These are phyloP conservation scores for Bombus impatiens DNA, from an alignment of 1,140 invertebrate species.

Conservation along the genomic window DNA sequence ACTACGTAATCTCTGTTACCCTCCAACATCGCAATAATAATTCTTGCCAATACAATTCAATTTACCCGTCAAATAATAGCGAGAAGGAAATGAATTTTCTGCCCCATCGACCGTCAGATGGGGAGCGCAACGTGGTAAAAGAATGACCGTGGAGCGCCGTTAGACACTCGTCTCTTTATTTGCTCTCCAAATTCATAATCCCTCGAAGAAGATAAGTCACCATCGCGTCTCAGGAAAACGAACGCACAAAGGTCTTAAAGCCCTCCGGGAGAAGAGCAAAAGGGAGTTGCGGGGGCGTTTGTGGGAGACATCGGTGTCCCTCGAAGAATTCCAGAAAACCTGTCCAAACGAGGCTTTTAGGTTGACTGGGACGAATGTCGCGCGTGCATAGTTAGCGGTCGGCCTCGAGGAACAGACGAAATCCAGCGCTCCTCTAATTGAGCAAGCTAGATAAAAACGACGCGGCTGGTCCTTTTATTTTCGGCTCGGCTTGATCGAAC, in stretches of 20 bases:
- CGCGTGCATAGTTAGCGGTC: background rate
- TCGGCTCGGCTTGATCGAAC: background rate
- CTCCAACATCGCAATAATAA: background rate
- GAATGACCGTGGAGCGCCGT: conserved; percentile 24
- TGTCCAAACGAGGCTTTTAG: conserved; percentile 56
- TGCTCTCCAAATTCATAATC: conserved; percentile 31
- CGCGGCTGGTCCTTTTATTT: background rate
- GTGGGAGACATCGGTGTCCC: background rate
- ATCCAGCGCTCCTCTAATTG: conserved; percentile 18
- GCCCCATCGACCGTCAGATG: conserved; percentile 3
- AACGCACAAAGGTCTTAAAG: background rate
- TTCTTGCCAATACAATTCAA: background rate
- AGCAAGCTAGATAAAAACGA: conserved; percentile 14
- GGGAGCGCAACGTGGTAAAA: conserved; percentile 32
- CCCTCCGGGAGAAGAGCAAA: too few relatives aligned
- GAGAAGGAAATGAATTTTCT: conserved; percentile 30
- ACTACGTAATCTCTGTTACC: background rate
- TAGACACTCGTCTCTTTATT: conserved; percentile 26
- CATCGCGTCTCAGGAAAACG: background rate
- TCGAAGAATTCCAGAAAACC: conserved; percentile 65
- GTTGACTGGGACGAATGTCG: conserved; percentile 17
- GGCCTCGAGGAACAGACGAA: background rate
- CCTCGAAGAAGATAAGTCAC: background rate
- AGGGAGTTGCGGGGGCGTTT: conserved; percentile 5
- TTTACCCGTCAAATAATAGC: background rate